phyloP scores from a whole-genome alignment of 2,113 vertebrate species.

The Calypte anna region DNA sequence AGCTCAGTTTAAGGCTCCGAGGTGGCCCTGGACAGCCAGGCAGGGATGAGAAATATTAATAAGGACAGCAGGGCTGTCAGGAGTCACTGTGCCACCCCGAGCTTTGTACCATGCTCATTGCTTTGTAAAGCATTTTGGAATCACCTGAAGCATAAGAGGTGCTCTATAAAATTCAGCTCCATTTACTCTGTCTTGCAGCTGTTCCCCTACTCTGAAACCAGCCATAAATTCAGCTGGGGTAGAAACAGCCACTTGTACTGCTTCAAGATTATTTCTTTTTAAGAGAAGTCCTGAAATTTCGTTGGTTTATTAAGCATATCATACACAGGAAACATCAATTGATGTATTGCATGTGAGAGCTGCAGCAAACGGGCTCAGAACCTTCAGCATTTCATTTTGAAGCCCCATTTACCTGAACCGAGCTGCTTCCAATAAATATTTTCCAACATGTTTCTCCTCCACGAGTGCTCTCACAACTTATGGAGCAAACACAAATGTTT shows the following conservation, averaged over 20 bases:
- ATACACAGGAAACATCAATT: not conserved
- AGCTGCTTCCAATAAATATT: conserved; percentile 57
- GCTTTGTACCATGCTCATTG: not conserved
- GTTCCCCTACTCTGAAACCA: not conserved
- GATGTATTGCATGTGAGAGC: conserved; percentile 25
- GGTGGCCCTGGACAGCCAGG: not conserved
- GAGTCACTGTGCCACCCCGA: not conserved
- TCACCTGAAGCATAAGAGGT: not conserved
- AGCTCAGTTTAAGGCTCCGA: not conserved
- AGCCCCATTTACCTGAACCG: conserved; percentile 70
- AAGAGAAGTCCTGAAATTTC: conserved; percentile 34
- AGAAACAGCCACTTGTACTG: not conserved
- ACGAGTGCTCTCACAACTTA: conserved; percentile 46
- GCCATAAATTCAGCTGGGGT: conserved; percentile 13
- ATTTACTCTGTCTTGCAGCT: not conserved
- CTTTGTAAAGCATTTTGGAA: conserved; percentile 4
- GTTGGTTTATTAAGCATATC: conserved; percentile 56
- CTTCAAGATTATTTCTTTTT: conserved; percentile 21
- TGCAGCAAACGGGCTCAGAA: conserved; percentile 33
- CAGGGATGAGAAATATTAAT: not conserved
- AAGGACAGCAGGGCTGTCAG: not conserved
- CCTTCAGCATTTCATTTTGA: conserved; percentile 57
- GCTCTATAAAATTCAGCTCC: not conserved
- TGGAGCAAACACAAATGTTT: conserved; percentile 58
- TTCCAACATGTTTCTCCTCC: conserved; percentile 48